Evolutionary conservation across 2,113 vertebrate genomes (phyloP).

Genomic region (Dasyornis broadbenti): DNA sequence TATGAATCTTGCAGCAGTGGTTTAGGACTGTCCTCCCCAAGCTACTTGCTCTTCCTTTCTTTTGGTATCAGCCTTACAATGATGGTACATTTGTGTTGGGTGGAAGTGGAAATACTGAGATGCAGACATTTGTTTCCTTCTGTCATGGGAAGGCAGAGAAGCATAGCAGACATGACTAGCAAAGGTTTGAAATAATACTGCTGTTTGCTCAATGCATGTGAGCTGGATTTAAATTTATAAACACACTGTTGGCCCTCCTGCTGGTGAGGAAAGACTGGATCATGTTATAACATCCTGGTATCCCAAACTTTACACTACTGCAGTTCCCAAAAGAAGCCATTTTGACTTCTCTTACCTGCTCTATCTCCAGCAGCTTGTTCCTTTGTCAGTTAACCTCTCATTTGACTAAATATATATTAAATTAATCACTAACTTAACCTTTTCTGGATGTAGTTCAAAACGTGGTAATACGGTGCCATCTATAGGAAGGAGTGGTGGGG

Average conservation of each 20-base stretch:
- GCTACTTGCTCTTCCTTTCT: not conserved
- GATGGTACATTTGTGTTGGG: not conserved
- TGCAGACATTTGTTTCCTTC: not conserved
- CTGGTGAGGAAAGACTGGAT: not conserved
- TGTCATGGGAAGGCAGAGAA: not conserved
- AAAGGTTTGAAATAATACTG: not conserved
- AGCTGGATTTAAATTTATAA: not conserved
- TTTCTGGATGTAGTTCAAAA: not conserved
- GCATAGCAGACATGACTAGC: not conserved
- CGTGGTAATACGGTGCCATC: not conserved
- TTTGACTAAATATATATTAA: not conserved
- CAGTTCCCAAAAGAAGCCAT: not conserved
- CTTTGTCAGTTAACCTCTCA: not conserved
- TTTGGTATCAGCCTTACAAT: not conserved
- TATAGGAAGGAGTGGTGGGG: not conserved
- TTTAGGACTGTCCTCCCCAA: not conserved
- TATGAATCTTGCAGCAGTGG: not conserved
- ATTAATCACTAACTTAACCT: not conserved
- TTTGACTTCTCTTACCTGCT: not conserved
- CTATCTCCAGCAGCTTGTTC: not conserved
- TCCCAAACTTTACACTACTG: not conserved
- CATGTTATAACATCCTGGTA: not conserved
- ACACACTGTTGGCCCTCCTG: not conserved
- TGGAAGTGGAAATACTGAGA: not conserved
- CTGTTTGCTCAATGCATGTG: not conserved